Conservation (phyloP, 1,140 invertebrate genomes). For the Cephus cinctus region DNA sequence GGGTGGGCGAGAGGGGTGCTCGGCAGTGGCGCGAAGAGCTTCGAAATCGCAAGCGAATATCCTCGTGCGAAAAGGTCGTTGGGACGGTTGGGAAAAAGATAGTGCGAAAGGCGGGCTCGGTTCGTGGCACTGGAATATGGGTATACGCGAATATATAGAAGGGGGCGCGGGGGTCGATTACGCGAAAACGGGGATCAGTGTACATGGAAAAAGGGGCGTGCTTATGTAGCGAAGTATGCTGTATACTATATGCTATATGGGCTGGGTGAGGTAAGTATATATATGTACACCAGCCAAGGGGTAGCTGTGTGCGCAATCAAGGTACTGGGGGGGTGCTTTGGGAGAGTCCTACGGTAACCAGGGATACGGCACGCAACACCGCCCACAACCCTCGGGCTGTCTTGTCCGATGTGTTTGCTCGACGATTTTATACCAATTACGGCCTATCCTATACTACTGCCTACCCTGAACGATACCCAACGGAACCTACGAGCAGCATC, state of each 20-base stretch:
- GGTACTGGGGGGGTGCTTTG: constrained; percentile 43
- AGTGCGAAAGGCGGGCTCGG: not conserved
- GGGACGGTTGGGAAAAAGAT: not conserved
- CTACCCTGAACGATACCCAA: not conserved
- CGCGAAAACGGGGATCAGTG: constrained; percentile 4
- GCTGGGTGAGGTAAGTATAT: constrained; percentile 14
- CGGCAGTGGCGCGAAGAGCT: not conserved
- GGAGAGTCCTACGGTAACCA: constrained; percentile 44
- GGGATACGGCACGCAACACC: constrained; percentile 52
- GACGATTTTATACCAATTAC: constrained; percentile 58
- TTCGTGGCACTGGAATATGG: not conserved
- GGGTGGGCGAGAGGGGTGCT: not conserved
- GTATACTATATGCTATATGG: not conserved
- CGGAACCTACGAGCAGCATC: not conserved
- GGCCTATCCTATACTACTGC: constrained; percentile 35
- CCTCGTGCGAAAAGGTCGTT: not conserved
- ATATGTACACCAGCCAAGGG: too few species aligned
- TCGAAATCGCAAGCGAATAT: too few species aligned
- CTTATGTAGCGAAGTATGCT: constrained; percentile 19
- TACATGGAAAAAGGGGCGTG: constrained; percentile 22
- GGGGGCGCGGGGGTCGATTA: not conserved
- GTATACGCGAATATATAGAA: not conserved
- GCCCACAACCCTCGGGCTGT: constrained; percentile 52
- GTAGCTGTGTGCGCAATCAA: constrained; percentile 43
- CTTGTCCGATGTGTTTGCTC: constrained; percentile 56